These are phyloP conservation scores for Eretmocerus hayati DNA, from an alignment of 2,888 invertebrate species.

Conservation along the genomic window DNA sequence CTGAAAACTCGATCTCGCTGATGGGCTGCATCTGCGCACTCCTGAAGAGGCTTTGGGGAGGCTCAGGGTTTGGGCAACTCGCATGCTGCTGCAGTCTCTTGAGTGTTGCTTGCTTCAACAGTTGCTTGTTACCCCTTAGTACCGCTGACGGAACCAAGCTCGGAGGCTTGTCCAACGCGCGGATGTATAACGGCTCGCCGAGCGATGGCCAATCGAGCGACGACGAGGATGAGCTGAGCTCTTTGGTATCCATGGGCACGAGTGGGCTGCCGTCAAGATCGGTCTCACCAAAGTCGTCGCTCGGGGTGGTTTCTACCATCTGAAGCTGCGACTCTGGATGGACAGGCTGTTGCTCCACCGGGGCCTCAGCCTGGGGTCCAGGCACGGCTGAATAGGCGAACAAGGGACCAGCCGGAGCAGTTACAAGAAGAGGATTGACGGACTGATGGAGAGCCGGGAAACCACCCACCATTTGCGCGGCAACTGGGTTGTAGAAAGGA, in stretches of 20 bases:
- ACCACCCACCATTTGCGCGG: background rate
- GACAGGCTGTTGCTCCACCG: background rate
- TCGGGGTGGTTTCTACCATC: background rate
- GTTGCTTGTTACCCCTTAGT: constrained; percentile 33
- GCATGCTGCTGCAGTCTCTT: constrained; percentile 19
- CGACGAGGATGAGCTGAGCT: constrained; percentile 5
- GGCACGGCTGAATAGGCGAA: background rate
- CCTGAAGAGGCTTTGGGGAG: constrained; percentile 35
- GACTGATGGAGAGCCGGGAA: constrained; percentile 6
- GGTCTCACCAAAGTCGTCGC: too few species aligned
- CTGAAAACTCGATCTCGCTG: constrained; percentile 23
- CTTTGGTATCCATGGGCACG: constrained; percentile 27
- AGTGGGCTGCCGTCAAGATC: constrained; percentile 32
- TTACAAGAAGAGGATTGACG: constrained; percentile 2
- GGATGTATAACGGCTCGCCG: constrained; percentile 35
- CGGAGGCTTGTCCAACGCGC: constrained; percentile 31
- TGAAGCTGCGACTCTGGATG: background rate
- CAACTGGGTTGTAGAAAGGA: constrained; percentile 4
- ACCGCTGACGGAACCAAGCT: constrained; percentile 33
- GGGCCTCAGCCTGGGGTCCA: background rate
- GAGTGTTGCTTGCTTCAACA: constrained; percentile 27
- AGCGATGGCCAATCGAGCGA: constrained; percentile 9
- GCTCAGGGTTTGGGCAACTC: too few species aligned
- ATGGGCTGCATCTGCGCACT: constrained; percentile 38
- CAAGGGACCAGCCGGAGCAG: background rate